These are phyloP conservation scores for Clunio marinus DNA, from an alignment of 2,888 invertebrate genomes.

Conservation along the genomic window DNA sequence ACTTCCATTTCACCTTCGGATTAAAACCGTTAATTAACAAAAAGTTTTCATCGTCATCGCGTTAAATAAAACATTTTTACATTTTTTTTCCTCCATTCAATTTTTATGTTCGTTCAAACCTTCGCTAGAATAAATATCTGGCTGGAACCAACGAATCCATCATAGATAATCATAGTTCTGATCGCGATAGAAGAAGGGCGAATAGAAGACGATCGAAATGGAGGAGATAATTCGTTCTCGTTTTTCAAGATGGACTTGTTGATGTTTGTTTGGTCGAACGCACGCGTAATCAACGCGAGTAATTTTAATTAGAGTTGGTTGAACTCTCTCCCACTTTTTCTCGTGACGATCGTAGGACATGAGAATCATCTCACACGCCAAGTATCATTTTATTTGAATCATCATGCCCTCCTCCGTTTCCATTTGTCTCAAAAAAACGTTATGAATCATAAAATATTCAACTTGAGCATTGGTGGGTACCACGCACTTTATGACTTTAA, in stretches of 20 bases:
- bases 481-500: not conserved
- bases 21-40: constrained; percentile 20
- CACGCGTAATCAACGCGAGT: constrained; percentile 18
- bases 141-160: constrained; percentile 3
- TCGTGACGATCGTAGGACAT: not conserved
- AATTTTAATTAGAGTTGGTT: constrained; percentile 21
- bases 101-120: not conserved
- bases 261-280: constrained; percentile 19
- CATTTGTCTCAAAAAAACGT: not conserved
- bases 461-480: constrained; percentile 15
- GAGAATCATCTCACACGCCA: not conserved
- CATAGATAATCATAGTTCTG: not conserved
- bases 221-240: constrained; percentile 14
- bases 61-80: too few relatives aligned
- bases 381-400: not conserved
- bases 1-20: not conserved
- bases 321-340: not conserved
- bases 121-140: not conserved
- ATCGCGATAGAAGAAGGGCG: not conserved
- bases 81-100: not conserved
- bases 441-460: constrained; percentile 24
- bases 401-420: not conserved
- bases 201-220: not conserved
- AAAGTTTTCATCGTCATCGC: not conserved
- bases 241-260: constrained; percentile 1